These are phyloP conservation scores for Paguma larvata DNA, from an alignment of 2,797 vertebrate species.

Conservation along the genomic window DNA sequence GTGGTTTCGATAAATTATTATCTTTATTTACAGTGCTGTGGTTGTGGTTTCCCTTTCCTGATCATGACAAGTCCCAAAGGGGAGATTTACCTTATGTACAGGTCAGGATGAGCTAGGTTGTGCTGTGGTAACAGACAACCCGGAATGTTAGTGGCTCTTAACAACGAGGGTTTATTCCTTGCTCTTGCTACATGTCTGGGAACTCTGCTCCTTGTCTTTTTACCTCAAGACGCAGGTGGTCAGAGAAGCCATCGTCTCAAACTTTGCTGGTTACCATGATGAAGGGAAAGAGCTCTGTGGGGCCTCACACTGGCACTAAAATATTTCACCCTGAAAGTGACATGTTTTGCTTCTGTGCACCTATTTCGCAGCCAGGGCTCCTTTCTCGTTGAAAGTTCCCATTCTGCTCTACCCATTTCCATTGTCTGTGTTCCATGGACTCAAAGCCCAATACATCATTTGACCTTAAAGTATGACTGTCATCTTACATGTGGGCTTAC, in stretches of 20 bases:
- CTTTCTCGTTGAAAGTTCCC: conserved; percentile 32
- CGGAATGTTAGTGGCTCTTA: neutral
- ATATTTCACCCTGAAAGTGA: neutral
- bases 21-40: conserved; percentile 32
- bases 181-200: neutral
- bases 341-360: conserved; percentile 31
- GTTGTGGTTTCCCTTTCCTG: conserved; percentile 35
- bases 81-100: conserved; percentile 6
- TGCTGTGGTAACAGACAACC: neutral
- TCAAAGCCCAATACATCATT: neutral
- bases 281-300: conserved; percentile 1
- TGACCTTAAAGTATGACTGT: neutral
- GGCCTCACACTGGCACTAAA: neutral
- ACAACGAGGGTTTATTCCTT: conserved; percentile 14
- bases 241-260: conserved; percentile 15
- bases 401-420: conserved; percentile 21
- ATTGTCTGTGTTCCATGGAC: conserved; percentile 7
- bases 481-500: conserved; percentile 6
- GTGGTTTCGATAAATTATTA: conserved; percentile 6
- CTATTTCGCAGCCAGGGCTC: neutral
- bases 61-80: conserved; percentile 33
- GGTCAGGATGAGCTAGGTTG: neutral
- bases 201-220: neutral
- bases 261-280: neutral
- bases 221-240: neutral